Evolutionary conservation across 2,888 invertebrate species (phyloP).

Genomic region (Andrena hattorfiana): DNA sequence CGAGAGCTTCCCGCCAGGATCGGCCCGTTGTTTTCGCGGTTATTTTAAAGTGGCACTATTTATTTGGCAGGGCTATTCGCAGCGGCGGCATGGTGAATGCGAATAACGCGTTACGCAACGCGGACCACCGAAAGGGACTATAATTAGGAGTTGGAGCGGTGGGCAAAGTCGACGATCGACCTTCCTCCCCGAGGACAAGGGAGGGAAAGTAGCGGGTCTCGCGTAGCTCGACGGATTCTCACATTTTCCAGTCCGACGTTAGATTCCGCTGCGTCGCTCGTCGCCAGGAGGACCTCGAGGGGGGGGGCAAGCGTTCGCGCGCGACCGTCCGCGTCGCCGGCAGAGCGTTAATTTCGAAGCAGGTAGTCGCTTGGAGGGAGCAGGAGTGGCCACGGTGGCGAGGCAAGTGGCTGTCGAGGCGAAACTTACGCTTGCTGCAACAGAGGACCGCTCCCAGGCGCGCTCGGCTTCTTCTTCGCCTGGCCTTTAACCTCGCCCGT

Average conservation of each 20-base stretch:
- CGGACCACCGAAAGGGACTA: slow-evolving; percentile 13
- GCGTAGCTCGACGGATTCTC: not conserved
- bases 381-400: not conserved
- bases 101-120: slow-evolving; percentile 25
- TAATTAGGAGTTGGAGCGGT: slow-evolving; percentile 19
- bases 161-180: not conserved
- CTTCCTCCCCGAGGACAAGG: not conserved
- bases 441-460: slow-evolving; percentile 86
- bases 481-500: slow-evolving; percentile 79
- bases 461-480: slow-evolving; percentile 80
- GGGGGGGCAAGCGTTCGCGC: too few relatives aligned
- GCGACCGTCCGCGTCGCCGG: not conserved
- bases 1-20: not conserved
- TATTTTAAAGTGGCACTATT: slow-evolving; percentile 12
- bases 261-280: too few relatives aligned
- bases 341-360: not conserved
- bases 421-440: slow-evolving; percentile 86
- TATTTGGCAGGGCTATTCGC: slow-evolving; percentile 8
- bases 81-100: not conserved
- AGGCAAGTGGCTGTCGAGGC: not conserved
- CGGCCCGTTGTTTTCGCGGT: slow-evolving; percentile 8
- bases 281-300: too few relatives aligned
- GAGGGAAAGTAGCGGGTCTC: not conserved
- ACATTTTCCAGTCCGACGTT: not conserved
- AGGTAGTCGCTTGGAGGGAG: not conserved